A percentile compares a stretch with the other conserved stretches of the same genome.
These are phyloP conservation scores for Ardeotis arabs DNA, from an alignment of 2,113 vertebrate species.

Conservation along the genomic window DNA sequence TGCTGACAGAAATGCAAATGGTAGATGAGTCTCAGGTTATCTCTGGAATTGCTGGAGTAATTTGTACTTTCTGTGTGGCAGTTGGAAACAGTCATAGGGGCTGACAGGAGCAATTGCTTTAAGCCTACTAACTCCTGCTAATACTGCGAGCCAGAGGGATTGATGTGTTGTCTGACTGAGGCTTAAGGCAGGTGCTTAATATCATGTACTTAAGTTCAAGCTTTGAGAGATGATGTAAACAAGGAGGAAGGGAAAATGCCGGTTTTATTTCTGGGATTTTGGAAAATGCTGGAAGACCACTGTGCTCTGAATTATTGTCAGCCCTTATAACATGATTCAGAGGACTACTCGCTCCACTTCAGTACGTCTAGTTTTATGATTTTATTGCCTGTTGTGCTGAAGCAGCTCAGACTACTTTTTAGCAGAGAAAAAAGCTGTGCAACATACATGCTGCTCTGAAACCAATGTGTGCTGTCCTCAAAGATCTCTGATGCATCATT, in stretches of 20 bases:
- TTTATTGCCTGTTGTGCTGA: not conserved
- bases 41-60: not conserved
- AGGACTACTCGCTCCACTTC: not conserved
- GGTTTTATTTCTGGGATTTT: not conserved
- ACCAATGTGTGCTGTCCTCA: not conserved
- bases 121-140: not conserved
- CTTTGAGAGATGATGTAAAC: not conserved
- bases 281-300: not conserved
- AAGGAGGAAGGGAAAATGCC: not conserved
- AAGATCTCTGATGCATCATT: rapidly evolving
- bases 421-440: not conserved
- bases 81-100: not conserved
- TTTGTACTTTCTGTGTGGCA: not conserved
- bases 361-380: not conserved
- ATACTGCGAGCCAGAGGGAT: not conserved
- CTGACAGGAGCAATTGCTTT: not conserved
- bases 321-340: not conserved
- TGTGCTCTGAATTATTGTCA: not conserved
- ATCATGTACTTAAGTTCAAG: not conserved
- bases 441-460: not conserved
- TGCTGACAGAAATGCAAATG: not conserved
- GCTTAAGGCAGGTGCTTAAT: constrained; percentile 6
- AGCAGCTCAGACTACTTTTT: not conserved
- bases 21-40: not conserved
- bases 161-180: not conserved